phyloP scores from a whole-genome alignment of 1,140 invertebrate genomes.

The Lepidurus apus region DNA sequence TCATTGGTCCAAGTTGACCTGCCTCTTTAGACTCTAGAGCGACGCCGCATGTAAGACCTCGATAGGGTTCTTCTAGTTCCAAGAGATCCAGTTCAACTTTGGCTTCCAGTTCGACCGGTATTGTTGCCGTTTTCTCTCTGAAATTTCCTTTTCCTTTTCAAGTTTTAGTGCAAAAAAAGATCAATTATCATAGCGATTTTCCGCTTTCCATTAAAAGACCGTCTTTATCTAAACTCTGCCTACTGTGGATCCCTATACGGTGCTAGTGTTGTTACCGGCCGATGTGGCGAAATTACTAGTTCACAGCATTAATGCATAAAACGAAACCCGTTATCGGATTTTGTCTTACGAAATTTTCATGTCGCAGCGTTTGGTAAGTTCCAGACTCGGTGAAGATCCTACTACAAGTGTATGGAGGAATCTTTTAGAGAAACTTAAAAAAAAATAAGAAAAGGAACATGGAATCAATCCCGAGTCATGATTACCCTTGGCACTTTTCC shows the following conservation, averaged over 20 bases:
- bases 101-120: neutral
- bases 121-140: neutral
- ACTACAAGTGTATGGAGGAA: too few species aligned
- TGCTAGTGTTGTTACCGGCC: neutral
- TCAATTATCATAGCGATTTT: too few species aligned
- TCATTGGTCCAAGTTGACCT: neutral
- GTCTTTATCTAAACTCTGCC: too few species aligned
- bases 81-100: neutral
- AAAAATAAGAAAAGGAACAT: neutral
- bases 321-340: neutral
- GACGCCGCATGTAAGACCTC: neutral
- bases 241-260: neutral
- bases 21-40: neutral
- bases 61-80: neutral
- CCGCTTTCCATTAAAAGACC: too few species aligned
- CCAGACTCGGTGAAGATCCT: neutral
- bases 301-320: too few species aligned
- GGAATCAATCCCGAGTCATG: neutral
- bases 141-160: too few species aligned
- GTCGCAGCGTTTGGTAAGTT: neutral
- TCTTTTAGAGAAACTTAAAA: neutral
- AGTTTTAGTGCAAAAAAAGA: too few species aligned
- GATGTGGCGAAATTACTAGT: too few species aligned
- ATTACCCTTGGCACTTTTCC: constrained; percentile 4
- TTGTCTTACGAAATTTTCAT: neutral